A percentile compares a stretch with the other conserved stretches of the same genome.
These are phyloP conservation scores for Emberiza fucata DNA, from an alignment of 2,113 vertebrate genomes.

Conservation along the genomic window DNA sequence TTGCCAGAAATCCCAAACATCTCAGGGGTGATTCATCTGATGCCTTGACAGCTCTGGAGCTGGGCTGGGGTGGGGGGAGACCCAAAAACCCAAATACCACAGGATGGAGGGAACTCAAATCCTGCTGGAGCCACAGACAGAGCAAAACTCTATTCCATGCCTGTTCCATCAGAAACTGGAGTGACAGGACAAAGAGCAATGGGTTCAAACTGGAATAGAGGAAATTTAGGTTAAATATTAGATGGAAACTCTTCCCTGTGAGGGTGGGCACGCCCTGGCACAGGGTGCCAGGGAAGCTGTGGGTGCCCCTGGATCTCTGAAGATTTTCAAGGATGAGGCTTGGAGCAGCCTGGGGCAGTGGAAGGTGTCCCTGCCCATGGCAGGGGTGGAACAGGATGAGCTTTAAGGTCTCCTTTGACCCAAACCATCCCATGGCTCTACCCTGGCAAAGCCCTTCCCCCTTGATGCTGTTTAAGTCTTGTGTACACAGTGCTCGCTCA, in stretches of 20 bases:
- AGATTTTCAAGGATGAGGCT: accelerated
- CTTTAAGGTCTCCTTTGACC: not conserved
- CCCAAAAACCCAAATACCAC: not conserved
- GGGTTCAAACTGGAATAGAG: not conserved
- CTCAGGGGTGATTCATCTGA: slow-evolving; percentile 2
- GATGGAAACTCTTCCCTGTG: too few relatives aligned
- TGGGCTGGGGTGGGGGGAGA: not conserved
- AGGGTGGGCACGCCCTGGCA: not conserved
- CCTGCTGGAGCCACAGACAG: not conserved
- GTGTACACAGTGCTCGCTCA: slow-evolving; percentile 41
- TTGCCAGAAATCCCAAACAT: not conserved
- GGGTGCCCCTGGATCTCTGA: not conserved
- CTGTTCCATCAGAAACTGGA: not conserved
- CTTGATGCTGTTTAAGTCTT: not conserved
- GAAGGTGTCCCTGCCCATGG: not conserved
- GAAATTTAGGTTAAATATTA: not conserved
- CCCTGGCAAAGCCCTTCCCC: not conserved
- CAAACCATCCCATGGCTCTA: not conserved
- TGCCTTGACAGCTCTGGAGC: slow-evolving; percentile 10
- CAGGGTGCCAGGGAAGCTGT: not conserved
- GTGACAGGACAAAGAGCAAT: not conserved
- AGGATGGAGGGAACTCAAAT: accelerated
- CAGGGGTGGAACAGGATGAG: not conserved
- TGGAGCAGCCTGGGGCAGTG: not conserved
- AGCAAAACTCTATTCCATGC: not conserved